These are phyloP conservation scores for Drosophila auraria DNA, from an alignment of 1,140 invertebrate genomes.

Conservation along the genomic window DNA sequence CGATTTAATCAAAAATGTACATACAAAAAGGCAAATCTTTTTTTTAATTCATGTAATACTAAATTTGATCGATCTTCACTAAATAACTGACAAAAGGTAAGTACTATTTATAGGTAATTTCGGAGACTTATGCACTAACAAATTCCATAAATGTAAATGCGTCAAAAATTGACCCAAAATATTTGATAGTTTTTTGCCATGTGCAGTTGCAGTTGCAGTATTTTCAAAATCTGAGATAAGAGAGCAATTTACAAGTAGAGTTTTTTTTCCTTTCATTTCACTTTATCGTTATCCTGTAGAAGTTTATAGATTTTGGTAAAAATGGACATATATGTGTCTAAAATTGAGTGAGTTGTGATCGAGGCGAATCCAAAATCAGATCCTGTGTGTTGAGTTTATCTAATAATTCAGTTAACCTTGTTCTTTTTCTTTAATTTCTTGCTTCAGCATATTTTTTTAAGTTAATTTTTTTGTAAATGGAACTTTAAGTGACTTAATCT, in stretches of 20 bases:
- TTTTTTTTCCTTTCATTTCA: slow-evolving; percentile 23
- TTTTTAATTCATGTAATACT: slow-evolving; percentile 64
- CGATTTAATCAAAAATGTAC: slow-evolving; percentile 77
- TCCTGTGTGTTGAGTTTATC: slow-evolving; percentile 30
- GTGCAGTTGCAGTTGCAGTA: slow-evolving; percentile 30
- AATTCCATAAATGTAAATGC: slow-evolving; percentile 81
- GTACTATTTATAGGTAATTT: slow-evolving; percentile 57
- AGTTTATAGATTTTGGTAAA: slow-evolving; percentile 31
- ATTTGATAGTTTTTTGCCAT: slow-evolving; percentile 63
- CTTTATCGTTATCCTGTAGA: slow-evolving; percentile 13
- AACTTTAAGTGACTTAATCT: slow-evolving; percentile 64
- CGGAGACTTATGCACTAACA: slow-evolving; percentile 62
- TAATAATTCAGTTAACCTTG: slow-evolving; percentile 31
- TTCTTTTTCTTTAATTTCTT: slow-evolving; percentile 6
- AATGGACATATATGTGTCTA: slow-evolving; percentile 43
- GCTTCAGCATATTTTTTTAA: slow-evolving; percentile 59
- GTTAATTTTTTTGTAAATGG: slow-evolving; percentile 58
- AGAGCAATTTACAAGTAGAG: slow-evolving; percentile 45
- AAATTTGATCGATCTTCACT: slow-evolving; percentile 59
- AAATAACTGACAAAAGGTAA: slow-evolving; percentile 47
- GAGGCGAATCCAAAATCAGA: slow-evolving; percentile 63
- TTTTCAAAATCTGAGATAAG: slow-evolving; percentile 29
- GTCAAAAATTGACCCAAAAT: slow-evolving; percentile 83
- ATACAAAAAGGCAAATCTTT: slow-evolving; percentile 77
- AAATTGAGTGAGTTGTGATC: slow-evolving; percentile 31